Conservation (phyloP, 2,797 vertebrate species). For the Hybognathus amarus region DNA sequence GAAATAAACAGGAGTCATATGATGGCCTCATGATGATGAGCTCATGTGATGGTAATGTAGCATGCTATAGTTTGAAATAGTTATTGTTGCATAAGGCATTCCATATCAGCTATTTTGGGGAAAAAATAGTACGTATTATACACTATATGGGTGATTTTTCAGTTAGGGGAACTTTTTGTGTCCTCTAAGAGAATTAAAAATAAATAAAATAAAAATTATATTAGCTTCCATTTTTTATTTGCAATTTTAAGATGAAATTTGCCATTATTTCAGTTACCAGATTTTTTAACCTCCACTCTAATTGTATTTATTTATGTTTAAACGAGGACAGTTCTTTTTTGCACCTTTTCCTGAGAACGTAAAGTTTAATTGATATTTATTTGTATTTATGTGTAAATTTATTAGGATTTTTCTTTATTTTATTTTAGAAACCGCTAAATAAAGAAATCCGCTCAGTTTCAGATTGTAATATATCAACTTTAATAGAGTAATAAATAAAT, state of each 20-base stretch:
- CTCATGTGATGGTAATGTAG: neutral
- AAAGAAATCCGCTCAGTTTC: too few species aligned
- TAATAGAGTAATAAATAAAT: too few species aligned
- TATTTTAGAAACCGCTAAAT: too few species aligned
- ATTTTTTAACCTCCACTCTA: too few species aligned
- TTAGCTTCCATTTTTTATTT: neutral
- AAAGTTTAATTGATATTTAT: neutral
- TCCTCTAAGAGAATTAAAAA: neutral
- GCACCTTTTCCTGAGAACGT: neutral
- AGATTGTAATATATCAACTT: too few species aligned
- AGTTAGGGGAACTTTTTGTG: neutral
- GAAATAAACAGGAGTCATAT: constrained; percentile 6
- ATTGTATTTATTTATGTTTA: too few species aligned
- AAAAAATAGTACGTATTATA: neutral
- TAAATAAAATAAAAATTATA: too few species aligned
- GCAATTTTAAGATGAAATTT: neutral
- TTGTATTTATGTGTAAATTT: neutral
- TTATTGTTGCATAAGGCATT: neutral
- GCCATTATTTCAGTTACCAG: too few species aligned
- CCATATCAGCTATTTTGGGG: neutral
- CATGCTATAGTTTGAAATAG: neutral
- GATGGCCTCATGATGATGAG: neutral
- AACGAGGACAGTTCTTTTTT: too few species aligned
- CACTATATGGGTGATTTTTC: neutral
- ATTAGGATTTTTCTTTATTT: neutral